phyloP scores from a whole-genome alignment of 2,888 invertebrate genomes.

The Cerastis rubricosa region DNA sequence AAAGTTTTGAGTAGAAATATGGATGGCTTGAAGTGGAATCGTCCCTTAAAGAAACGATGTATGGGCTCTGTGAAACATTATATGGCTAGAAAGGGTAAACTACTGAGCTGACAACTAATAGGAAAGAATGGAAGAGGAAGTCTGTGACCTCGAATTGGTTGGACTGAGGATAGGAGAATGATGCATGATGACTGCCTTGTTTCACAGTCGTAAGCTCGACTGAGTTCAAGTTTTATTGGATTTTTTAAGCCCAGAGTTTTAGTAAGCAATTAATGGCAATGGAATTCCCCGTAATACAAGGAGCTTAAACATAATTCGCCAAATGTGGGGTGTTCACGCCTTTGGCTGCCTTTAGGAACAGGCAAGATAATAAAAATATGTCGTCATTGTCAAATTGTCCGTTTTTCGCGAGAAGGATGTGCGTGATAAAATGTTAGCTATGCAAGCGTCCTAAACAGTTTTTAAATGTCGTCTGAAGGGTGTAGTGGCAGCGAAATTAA shows the following conservation, averaged over 20 bases:
- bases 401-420: background rate
- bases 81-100: background rate
- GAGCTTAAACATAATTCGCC: background rate
- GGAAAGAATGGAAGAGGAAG: background rate
- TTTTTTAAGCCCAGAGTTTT: too few species aligned
- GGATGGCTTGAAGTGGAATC: background rate
- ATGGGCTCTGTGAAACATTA: background rate
- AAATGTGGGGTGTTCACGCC: background rate
- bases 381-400: background rate
- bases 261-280: background rate
- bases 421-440: background rate
- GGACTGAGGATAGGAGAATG: too few species aligned
- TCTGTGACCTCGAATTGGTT: background rate
- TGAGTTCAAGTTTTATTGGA: too few species aligned
- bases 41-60: background rate
- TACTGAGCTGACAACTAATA: background rate
- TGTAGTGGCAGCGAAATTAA: background rate
- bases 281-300: background rate
- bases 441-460: background rate
- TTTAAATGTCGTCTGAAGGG: slow-evolving; percentile 1
- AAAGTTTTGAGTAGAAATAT: background rate
- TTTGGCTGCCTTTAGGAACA: background rate
- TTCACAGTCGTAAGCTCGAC: too few species aligned
- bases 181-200: too few species aligned
- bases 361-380: background rate